Percentiles rank a stretch among this genome's conserved stretches.
phyloP scores from a whole-genome alignment of 2,797 vertebrate genomes.

The Chiropotes sagulatus region DNA sequence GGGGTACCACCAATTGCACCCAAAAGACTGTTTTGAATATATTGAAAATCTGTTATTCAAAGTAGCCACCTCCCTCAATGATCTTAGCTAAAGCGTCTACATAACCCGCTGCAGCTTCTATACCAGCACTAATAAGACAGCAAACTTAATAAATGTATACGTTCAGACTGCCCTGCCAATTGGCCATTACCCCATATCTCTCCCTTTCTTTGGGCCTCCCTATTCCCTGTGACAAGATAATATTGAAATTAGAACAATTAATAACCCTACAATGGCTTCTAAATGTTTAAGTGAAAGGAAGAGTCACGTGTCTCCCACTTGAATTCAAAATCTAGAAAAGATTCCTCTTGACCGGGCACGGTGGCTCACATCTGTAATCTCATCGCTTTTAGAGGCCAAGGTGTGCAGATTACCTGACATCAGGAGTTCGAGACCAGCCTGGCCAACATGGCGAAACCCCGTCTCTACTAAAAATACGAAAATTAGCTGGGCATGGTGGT shows the following conservation, averaged over 20 bases:
- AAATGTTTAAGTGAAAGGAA: not conserved
- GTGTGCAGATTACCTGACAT: no score
- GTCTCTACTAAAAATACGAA: no score
- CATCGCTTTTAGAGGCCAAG: no score
- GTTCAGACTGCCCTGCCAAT: not conserved
- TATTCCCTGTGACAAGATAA: not conserved
- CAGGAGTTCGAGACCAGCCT: no score
- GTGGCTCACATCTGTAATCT: no score
- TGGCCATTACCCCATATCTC: not conserved
- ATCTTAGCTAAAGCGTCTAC: no score
- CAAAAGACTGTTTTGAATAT: no score
- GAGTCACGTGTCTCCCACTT: not conserved
- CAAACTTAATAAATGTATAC: not conserved
- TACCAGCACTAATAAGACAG: not conserved
- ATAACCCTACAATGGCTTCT: not conserved
- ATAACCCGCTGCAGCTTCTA: no score
- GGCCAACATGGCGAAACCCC: no score
- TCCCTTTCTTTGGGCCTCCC: not conserved
- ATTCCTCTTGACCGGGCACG: fast-evolving
- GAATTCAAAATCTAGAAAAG: not conserved
- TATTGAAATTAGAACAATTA: not conserved
- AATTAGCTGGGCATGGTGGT: no score
- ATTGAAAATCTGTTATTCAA: no score
- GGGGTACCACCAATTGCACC: not conserved
- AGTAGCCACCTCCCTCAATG: no score